Base-by-base conservation (phyloP, 1,140 invertebrate genomes). In the Dreissena rostriformis region DNA sequence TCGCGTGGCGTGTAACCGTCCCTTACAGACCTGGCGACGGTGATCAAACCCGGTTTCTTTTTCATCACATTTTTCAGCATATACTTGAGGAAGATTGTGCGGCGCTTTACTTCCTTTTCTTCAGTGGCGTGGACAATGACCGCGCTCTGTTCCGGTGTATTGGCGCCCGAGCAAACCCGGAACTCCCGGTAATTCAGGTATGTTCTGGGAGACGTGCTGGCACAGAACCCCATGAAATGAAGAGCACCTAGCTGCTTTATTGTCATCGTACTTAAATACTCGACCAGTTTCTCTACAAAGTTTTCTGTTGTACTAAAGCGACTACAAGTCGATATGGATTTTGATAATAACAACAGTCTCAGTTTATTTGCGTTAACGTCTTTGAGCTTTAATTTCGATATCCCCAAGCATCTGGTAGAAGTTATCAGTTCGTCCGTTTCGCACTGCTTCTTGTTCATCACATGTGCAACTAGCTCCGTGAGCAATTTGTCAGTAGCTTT, bases 1-100 rank as follows among this genome's bases (percentile, higher is more conserved):
- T 85, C 63, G 63, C 89, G 85, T 2, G 91, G 91, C 0, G 91
- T 91, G 55, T 90, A 91, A 2, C 91, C 91, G 63, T 91, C 91
- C 29, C 91, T 66, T 22, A 91, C 79, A 6, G 91, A 91, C 22
- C 91, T 76, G 78, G 86, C 86, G 0, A 91, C 53, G 12, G 90
- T 90, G 39, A 90, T 85, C 14, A 90, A 17, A 6, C 83, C 57
- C n/a, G 86, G 81, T 15, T 53, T 70, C 19, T 15, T 39, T 8
- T 51, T 24, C 22, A 66, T 78, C 52, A 86, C 39, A 53, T 66
- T 57, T 17, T 26, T 17, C n/a, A 86, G 68, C 29, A 88, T 82
- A 7, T 71, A 17, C 24, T 71, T 74, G 24, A 88, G 57, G 53
- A 73, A 65, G 26, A 66, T 65, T 8, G 85, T 77, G 49, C 87